Base-by-base conservation (phyloP, 2,888 invertebrate genomes). In the Lochmaea crataegi region DNA sequence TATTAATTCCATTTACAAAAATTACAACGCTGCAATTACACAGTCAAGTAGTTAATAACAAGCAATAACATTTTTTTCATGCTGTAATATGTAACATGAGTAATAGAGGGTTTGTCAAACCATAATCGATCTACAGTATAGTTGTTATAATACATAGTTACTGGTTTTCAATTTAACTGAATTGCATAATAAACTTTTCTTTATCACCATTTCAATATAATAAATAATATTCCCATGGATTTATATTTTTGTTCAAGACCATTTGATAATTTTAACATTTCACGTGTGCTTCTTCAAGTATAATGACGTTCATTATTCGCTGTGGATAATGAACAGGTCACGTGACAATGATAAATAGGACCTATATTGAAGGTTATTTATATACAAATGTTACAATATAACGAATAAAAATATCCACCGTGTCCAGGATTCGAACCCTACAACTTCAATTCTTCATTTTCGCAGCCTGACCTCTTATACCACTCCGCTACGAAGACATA, bases 1-100 rank as follows among this genome's bases (percentile, higher is more conserved):
- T 38, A 60, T 60, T 38, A 38, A 60, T 32, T 60, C 60, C 38
- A 38, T 60, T 38, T 32, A 60, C 9, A 38, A 60, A 60, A 58
- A 16, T 38, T n/a, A 16, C 14, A 12, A n/a, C 60, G 16, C 32
- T 7, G n/a, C 38, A 60, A 60, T 60, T 60, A 60, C 12, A 38
- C n/a, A 60, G 14, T 60, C 38, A 60, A 18, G 10, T 9, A 53
- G 53, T 53, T 53, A 53, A 53, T 10, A 53, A 53, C 53, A 53
- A 18, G 53, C 53, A 53, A 18, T 53, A 53, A 18, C 16, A 53
- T 53, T 18, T 53, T 53, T 53, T 51, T 9, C n/a, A n/a, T 48
- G 48, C 7, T n/a, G 48, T 48, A 14, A 48, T 53, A 10, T 53
- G 53, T 11, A 16, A 53, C 18, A 53, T 53, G 16, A 53, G 53